Evolutionary conservation across 2,888 invertebrate species (phyloP).

Genomic region (Pandemis corylana): DNA sequence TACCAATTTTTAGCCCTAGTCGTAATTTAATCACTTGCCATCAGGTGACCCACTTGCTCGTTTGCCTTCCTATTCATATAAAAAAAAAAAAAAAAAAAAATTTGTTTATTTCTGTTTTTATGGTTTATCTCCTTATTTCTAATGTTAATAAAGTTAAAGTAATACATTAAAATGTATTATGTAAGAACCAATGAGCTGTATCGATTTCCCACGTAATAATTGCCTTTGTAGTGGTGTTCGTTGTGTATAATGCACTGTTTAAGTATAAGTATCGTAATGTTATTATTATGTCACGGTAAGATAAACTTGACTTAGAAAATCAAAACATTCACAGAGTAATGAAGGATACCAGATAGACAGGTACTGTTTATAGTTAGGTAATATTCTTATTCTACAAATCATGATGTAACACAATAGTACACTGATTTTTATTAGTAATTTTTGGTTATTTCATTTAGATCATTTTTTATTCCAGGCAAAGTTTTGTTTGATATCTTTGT

Average conservation of each 20-base stretch:
- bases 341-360: background rate
- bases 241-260: conserved; percentile 12
- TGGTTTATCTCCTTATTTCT: background rate
- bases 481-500: too few relatives aligned
- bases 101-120: background rate
- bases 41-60: too few relatives aligned
- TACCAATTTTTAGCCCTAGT: too few relatives aligned
- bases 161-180: background rate
- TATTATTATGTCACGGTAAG: conserved; percentile 38
- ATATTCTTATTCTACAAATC: too few relatives aligned
- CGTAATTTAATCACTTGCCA: too few relatives aligned
- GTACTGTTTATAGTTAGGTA: background rate
- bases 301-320: conserved; percentile 36
- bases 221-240: conserved; percentile 31
- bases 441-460: too few relatives aligned
- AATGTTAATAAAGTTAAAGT: too few relatives aligned
- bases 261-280: conserved; percentile 19
- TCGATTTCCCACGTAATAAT: conserved; percentile 39
- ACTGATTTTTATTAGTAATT: too few relatives aligned
- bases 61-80: too few relatives aligned
- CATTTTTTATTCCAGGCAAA: too few relatives aligned
- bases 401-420: too few relatives aligned
- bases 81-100: too few relatives aligned
- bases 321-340: conserved; percentile 32
- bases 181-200: conserved; percentile 30